Evolutionary conservation across 2,113 vertebrate genomes (phyloP), one percentile per base, ranked within the genome.

Genomic region (Pleuronectes platessa): DNA sequence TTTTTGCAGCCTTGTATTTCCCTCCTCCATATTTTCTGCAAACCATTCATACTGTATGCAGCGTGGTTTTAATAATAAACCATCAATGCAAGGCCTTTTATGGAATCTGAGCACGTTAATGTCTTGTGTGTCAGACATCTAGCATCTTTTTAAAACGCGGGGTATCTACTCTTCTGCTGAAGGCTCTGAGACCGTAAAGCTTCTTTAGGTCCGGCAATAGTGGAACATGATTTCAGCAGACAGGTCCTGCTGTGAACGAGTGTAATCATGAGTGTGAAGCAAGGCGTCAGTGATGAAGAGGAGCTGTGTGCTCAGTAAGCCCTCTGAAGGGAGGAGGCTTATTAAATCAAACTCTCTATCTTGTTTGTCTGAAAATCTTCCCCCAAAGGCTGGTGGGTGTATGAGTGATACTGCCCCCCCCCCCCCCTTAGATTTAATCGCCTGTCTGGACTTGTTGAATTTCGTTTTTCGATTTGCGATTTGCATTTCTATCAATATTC

Each of bases 391-490:
- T 59, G 37, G 21, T 65, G 61, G 35, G 31, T 74, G 71, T 71
- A 13, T 27, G 65, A 42, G 20, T 45, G 24, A 75, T 55, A 82
- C 24, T 27, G 37, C 64, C 40, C 74, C 24, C 24, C 24, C 68
- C 62, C 55, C 69, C 13, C 37, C 35, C 63, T 68, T 18, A 55
- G 47, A 80, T 77, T 63, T 71, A 74, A 77, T 65, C 58, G 53
- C 59, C 45, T 65, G 66, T 68, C 31, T 62, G 61, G 42, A 70
- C 71, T 69, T 70, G 26, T 73, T 84, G 53, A 31, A 58, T 81
- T 72, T 61, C 17, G 9, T 35, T 71, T 86, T 75, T 61, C n/a
- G 71, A 79, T 79, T 77, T 51, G 81, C 58, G 47, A 68, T 74
- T 35, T 70, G 26, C 68, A 53, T 76, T 67, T 76, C 60, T 59